Base-by-base conservation (phyloP, 2,888 invertebrate species). In the Ptychoptera contaminata region DNA sequence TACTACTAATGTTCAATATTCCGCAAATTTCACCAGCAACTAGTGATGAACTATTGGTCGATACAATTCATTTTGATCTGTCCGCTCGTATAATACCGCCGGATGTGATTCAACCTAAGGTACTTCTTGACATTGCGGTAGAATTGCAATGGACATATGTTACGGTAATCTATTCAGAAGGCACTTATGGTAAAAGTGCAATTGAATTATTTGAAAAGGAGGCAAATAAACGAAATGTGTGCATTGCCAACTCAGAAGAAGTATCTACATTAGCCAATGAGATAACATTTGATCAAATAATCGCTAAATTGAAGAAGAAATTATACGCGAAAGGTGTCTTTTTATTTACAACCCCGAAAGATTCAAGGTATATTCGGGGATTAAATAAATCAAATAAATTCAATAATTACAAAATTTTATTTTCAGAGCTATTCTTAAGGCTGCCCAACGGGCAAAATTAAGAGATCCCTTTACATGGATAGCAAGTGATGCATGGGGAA, bases 11-110 rank as follows among this genome's bases (percentile, higher is more conserved):
- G n/a, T 82, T 79, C 56, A 73, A 73, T 56, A 77, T 79, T 48
- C 78, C 79, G 1, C 82, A 82, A 64, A 77, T 82, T 52, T 75
- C 74, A 37, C 79, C 79, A 16, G 81, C 82, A 1, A 79, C 80
- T 12, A 82, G 82, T 2, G 79, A 79, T 37, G 76, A 77, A 46
- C 76, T 77, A 9, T 67, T 82, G 38, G 79, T 79, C 55, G 79
- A 82, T 59, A 82, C 80, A 58, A 69, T 69, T 10, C 65, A 79
- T 42, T 82, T 77, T 59, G 79, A 79, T 55, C 78, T 74, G 56
- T 82, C 82, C 58, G 79, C 79, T 1, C 63, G 81, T 45, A 82
- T 80, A 2, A 77, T 77, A 29, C 77, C 77, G 8, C 74, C 76
- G 34, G 77, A 78, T 57, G 75, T 73, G 32, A 69, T 67, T 53